Evolutionary conservation across 2,113 vertebrate species (phyloP).

Genomic region (Pipa parva): DNA sequence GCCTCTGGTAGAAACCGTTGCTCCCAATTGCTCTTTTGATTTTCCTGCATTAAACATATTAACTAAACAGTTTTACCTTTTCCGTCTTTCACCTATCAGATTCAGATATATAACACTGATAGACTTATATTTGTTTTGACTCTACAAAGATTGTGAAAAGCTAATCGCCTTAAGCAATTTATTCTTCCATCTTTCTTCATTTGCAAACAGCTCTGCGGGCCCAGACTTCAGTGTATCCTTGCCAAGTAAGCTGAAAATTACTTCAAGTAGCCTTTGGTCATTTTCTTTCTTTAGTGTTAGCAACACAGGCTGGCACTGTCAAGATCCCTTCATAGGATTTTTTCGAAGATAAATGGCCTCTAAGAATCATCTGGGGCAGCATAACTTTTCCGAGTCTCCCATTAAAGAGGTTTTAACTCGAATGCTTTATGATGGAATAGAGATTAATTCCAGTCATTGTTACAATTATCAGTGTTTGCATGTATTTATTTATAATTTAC

Average conservation of each 20-base stretch:
- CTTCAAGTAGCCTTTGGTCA: not conserved
- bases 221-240: not conserved
- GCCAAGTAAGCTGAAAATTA: not conserved
- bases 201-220: not conserved
- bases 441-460: not conserved
- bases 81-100: no score
- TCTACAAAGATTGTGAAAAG: not conserved
- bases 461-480: no score
- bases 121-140: not conserved
- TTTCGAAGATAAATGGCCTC: not conserved
- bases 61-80: no score
- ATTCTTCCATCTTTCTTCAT: not conserved
- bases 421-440: not conserved
- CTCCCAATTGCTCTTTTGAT: no score
- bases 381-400: not conserved
- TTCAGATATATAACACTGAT: not conserved
- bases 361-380: not conserved
- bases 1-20: no score
- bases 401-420: not conserved
- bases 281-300: not conserved
- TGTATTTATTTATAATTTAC: no score
- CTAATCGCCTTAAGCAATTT: not conserved
- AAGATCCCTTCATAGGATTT: not conserved
- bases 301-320: not conserved
- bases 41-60: no score